Evolutionary conservation across 2,888 invertebrate genomes (phyloP).

Genomic region (Lamellibrachia satsuma): DNA sequence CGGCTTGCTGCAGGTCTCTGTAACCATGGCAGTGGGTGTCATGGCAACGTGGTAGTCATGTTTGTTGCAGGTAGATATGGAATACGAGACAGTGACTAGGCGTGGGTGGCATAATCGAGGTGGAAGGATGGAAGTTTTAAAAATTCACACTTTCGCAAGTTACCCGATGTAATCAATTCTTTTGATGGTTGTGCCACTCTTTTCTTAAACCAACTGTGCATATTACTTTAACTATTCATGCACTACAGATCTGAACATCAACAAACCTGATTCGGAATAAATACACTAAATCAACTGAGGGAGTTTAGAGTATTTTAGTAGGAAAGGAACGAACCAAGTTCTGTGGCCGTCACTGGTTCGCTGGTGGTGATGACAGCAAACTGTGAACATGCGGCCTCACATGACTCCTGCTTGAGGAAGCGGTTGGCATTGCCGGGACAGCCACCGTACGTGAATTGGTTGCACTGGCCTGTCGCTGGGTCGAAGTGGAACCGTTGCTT

Average conservation of each 20-base stretch:
- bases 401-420: constrained; percentile 71
- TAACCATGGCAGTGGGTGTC: constrained; percentile 20
- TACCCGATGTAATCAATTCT: too few species aligned
- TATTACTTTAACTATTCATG: too few species aligned
- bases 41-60: not conserved
- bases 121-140: too few species aligned
- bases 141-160: too few species aligned
- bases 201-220: too few species aligned
- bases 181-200: too few species aligned
- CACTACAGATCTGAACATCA: too few species aligned
- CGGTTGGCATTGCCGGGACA: constrained; percentile 36
- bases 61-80: not conserved
- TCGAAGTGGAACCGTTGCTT: constrained; percentile 69
- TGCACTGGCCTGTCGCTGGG: constrained; percentile 62
- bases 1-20: constrained; percentile 35
- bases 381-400: constrained; percentile 72
- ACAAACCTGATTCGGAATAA: too few species aligned
- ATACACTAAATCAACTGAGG: too few species aligned
- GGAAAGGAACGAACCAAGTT: not conserved
- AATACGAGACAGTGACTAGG: not conserved
- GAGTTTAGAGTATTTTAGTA: too few species aligned
- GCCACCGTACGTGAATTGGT: constrained; percentile 32
- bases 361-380: not conserved
- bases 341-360: not conserved
- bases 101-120: not conserved